Evolutionary conservation across 2,888 invertebrate species (phyloP).

Genomic region (Lumbricus terrestris): DNA sequence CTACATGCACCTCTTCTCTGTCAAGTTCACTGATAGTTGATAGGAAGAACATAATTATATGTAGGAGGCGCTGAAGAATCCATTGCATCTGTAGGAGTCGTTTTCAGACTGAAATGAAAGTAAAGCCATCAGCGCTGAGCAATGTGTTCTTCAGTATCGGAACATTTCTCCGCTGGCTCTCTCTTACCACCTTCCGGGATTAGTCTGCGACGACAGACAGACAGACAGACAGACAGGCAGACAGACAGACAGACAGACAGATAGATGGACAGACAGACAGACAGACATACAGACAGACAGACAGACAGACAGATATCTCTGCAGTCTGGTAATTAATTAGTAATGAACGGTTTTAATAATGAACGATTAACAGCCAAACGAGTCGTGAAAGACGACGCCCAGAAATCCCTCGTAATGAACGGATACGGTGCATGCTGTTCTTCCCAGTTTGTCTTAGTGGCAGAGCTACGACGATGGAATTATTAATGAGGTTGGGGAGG

Average conservation of each 20-base stretch:
- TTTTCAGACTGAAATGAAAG: neutral
- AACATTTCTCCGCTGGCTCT: neutral
- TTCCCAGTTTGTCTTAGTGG: neutral
- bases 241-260: no score
- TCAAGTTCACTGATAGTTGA: neutral
- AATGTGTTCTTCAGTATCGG: neutral
- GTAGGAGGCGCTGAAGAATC: no score
- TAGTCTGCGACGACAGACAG: no score
- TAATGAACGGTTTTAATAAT: neutral
- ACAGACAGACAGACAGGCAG: no score
- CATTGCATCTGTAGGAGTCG: neutral
- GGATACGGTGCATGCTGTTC: neutral
- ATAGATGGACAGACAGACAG: no score
- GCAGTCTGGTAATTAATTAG: neutral
- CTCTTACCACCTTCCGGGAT: neutral
- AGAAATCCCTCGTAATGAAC: neutral
- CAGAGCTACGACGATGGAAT: neutral
- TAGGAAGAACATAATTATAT: no score
- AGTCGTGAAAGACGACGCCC: neutral
- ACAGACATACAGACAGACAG: no score
- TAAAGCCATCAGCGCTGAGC: neutral
- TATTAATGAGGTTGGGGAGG: neutral
- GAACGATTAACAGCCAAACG: neutral
- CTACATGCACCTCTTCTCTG: neutral
- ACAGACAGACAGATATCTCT: no score